Percentiles rank a stretch among this genome's conserved stretches.
phyloP scores from a whole-genome alignment of 2,113 vertebrate genomes.

The Gavialis gangeticus region DNA sequence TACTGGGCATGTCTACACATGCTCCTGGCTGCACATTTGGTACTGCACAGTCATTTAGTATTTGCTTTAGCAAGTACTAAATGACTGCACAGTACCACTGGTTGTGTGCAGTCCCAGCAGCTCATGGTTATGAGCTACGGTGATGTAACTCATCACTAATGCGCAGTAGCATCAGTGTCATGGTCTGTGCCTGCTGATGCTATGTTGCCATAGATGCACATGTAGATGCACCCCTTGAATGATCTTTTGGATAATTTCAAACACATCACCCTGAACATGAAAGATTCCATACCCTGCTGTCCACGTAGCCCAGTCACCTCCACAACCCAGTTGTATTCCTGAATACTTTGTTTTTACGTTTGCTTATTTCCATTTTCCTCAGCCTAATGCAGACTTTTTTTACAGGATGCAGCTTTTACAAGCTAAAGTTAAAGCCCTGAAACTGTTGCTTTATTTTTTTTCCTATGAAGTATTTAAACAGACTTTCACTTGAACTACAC shows the following conservation, averaged over 20 bases:
- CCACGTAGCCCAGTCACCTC: neutral
- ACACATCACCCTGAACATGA: neutral
- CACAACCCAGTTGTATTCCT: neutral
- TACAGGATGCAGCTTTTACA: neutral
- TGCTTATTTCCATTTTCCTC: neutral
- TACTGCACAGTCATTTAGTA: no score
- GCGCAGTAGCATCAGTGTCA: neutral
- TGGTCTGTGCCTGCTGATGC: neutral
- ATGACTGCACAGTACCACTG: no score
- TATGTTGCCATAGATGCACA: no score
- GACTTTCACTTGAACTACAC: neutral
- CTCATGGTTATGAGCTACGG: no score
- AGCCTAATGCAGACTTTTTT: neutral
- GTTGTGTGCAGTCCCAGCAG: no score
- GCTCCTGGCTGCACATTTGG: no score
- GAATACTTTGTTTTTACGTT: neutral
- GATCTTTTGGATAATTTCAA: neutral
- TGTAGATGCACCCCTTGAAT: no score
- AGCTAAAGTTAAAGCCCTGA: neutral
- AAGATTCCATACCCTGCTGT: neutral
- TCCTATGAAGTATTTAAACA: neutral
- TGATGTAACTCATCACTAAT: no score
- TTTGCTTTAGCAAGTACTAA: no score
- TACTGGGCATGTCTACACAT: no score
- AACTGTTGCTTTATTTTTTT: neutral